phyloP scores from a whole-genome alignment of 64 coral and sea anemone species.

The Trachythela sp. region DNA sequence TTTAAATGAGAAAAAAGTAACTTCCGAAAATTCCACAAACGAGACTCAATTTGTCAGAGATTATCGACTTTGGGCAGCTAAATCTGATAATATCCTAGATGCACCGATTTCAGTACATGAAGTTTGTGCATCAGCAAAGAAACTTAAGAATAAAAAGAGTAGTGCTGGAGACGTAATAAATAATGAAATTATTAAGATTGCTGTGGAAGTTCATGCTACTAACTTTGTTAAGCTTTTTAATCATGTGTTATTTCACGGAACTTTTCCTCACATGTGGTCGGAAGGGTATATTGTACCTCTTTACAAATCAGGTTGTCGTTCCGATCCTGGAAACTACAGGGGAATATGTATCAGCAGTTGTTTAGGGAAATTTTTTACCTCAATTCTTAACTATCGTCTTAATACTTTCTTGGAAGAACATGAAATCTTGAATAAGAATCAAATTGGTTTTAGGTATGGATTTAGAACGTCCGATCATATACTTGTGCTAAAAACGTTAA shows the following conservation, averaged over 20 bases:
- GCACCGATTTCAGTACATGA: background rate
- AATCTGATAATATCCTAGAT: background rate
- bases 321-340: constrained; percentile 12
- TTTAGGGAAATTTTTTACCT: background rate
- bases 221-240: constrained; percentile 34
- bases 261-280: no score
- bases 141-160: constrained; percentile 6
- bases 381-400: background rate
- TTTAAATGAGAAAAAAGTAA: background rate
- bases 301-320: background rate
- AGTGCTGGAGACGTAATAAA: background rate
- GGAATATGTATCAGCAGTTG: no score
- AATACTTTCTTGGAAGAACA: no score
- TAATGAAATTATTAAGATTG: constrained; percentile 24
- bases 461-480: no score
- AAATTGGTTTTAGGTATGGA: no score
- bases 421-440: background rate
- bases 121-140: background rate
- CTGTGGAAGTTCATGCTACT: background rate
- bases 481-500: constrained; percentile 36
- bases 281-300: constrained; percentile 2
- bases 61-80: background rate
- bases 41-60: background rate
- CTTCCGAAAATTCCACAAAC: background rate
- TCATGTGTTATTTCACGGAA: no score